A percentile compares a stretch with the other conserved stretches of the same genome.
Evolutionary conservation across 2,888 invertebrate species (phyloP).

Genomic region (Encarsia formosa): DNA sequence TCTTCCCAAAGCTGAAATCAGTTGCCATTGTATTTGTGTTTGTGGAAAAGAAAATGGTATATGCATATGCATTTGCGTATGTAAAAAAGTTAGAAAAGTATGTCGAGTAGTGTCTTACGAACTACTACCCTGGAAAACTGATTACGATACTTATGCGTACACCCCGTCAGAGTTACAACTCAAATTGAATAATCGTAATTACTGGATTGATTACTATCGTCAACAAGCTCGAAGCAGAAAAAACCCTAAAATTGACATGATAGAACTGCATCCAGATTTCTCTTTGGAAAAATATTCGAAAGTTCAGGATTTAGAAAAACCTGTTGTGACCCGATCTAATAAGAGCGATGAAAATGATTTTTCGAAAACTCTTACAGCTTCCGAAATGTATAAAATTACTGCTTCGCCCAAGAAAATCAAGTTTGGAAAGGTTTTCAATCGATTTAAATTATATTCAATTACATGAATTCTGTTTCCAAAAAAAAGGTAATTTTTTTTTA

Average conservation of each 20-base stretch:
- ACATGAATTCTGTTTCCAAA: background rate
- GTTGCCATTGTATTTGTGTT: no score
- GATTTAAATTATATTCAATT: background rate
- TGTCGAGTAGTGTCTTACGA: no score
- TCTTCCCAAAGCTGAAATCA: no score
- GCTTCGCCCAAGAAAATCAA: constrained; percentile 44
- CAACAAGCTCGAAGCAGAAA: background rate
- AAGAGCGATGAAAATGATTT: background rate
- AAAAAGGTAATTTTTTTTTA: background rate
- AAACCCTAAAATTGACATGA: no score
- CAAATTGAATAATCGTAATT: constrained; percentile 18
- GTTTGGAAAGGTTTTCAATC: constrained; percentile 39
- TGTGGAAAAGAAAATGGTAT: no score
- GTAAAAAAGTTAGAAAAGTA: no score
- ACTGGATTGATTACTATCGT: constrained; percentile 23
- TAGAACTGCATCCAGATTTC: no score
- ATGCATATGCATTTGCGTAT: no score
- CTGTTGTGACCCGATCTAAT: background rate
- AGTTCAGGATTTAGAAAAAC: background rate
- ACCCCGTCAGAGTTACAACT: constrained; percentile 10
- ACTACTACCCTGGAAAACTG: no score
- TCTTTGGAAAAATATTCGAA: no score
- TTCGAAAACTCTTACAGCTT: constrained; percentile 47
- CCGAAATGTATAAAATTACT: constrained; percentile 48
- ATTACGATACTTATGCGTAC: no score